Conservation (phyloP, 1,140 invertebrate genomes). For the Nasonia longicornis region DNA sequence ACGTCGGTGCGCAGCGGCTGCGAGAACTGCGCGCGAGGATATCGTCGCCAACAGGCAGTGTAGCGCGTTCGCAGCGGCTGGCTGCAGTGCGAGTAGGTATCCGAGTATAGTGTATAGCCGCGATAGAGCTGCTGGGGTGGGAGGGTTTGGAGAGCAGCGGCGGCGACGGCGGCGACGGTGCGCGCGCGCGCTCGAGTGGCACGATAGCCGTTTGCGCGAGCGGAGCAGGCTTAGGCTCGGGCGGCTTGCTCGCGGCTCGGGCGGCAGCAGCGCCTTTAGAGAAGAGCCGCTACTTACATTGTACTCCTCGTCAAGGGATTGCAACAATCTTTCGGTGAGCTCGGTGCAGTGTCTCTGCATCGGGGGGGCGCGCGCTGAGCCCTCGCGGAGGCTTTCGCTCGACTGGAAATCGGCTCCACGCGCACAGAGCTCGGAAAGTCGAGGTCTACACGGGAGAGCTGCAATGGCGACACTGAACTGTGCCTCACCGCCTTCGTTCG, state of each 20-base stretch:
- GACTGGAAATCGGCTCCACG: slow-evolving; percentile 59
- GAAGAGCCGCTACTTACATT: slow-evolving; percentile 72
- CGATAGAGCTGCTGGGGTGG: background rate
- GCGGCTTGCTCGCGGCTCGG: slow-evolving; percentile 55
- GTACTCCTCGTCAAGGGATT: slow-evolving; percentile 77
- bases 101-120: too few relatives aligned
- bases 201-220: slow-evolving; percentile 67
- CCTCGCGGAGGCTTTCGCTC: slow-evolving; percentile 61
- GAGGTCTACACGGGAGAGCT: slow-evolving; percentile 62
- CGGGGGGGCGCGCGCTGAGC: slow-evolving; percentile 63
- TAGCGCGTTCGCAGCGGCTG: background rate
- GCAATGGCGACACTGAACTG: slow-evolving; percentile 68
- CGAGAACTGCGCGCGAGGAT: background rate
- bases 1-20: background rate
- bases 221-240: slow-evolving; percentile 55
- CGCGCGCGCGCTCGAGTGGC: slow-evolving; percentile 58
- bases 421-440: slow-evolving; percentile 58
- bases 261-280: slow-evolving; percentile 15
- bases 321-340: slow-evolving; percentile 75
- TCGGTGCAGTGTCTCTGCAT: slow-evolving; percentile 75
- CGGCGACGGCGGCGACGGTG: background rate
- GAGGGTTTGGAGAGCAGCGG: slow-evolving; percentile 5
- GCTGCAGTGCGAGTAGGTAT: too few relatives aligned
- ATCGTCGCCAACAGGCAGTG: background rate
- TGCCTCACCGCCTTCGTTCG: slow-evolving; percentile 63